A percentile compares a stretch with the other conserved stretches of the same genome.
phyloP scores from a whole-genome alignment of 2,113 vertebrate species.

The Lipotes vexillifer region DNA sequence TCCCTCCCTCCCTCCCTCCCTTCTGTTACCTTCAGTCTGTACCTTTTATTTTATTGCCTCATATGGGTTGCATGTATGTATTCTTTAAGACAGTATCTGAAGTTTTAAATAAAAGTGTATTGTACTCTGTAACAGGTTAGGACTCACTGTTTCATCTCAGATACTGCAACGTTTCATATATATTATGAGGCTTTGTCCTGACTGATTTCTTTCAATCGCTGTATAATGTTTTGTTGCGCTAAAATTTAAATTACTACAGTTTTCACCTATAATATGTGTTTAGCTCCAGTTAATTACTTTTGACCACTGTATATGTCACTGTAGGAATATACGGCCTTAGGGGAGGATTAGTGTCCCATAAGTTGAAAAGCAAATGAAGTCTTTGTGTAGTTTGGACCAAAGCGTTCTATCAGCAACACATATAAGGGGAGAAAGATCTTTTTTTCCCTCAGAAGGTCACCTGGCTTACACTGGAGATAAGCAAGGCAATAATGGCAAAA shows the following conservation, averaged over 20 bases:
- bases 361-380: not conserved
- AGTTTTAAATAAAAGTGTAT: not conserved
- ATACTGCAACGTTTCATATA: fast-evolving
- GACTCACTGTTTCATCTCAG: not conserved
- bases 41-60: no score
- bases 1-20: not conserved
- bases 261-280: not conserved
- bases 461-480: not conserved
- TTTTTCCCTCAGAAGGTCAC: not conserved
- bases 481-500: not conserved
- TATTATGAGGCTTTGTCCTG: not conserved
- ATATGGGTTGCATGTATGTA: no score
- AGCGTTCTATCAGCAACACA: not conserved
- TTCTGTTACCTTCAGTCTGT: not conserved
- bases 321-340: fast-evolving
- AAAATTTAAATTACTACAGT: not conserved
- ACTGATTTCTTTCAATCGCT: not conserved
- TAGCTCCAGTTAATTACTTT: not conserved
- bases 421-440: not conserved
- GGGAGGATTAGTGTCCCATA: not conserved
- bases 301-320: not conserved
- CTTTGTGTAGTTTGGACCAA: not conserved
- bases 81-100: not conserved
- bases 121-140: not conserved
- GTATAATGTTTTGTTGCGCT: not conserved